These are phyloP conservation scores for Oreochromis grahami DNA, from an alignment of 2,797 vertebrate genomes.

Conservation along the genomic window DNA sequence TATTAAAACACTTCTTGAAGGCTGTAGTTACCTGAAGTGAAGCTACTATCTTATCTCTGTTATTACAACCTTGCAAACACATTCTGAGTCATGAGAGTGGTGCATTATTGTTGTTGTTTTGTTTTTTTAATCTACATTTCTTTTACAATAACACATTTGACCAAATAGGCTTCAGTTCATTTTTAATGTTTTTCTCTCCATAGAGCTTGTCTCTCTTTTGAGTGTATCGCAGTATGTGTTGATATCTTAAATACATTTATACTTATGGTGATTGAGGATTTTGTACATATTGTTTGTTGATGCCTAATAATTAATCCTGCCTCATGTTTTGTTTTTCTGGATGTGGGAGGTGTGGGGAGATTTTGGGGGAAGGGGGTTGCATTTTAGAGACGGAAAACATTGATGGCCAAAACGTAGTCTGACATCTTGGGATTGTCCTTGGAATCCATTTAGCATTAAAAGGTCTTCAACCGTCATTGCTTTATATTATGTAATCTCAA, in stretches of 20 bases:
- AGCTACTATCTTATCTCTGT: neutral
- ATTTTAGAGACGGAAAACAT: neutral
- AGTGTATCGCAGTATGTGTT: neutral
- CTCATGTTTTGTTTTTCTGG: neutral
- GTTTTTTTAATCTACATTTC: neutral
- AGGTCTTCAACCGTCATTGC: neutral
- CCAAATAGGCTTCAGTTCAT: neutral
- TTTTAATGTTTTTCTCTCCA: neutral
- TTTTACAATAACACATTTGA: neutral
- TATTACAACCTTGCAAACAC: neutral
- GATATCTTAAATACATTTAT: neutral
- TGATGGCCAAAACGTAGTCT: neutral
- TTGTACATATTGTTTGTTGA: neutral
- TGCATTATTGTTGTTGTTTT: neutral
- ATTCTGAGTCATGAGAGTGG: neutral
- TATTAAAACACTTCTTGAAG: neutral
- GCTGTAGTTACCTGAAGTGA: neutral
- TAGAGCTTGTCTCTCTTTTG: neutral
- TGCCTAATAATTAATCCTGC: neutral
- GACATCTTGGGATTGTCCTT: neutral
- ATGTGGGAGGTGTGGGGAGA: fast-evolving
- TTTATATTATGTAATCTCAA: neutral
- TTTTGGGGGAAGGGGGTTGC: fast-evolving
- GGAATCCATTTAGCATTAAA: neutral
- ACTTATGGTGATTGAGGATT: neutral